Percentiles rank a stretch among this genome's conserved stretches.
Conservation (phyloP, 64 coral and sea anemone genomes). For the Montipora efflorescens region DNA sequence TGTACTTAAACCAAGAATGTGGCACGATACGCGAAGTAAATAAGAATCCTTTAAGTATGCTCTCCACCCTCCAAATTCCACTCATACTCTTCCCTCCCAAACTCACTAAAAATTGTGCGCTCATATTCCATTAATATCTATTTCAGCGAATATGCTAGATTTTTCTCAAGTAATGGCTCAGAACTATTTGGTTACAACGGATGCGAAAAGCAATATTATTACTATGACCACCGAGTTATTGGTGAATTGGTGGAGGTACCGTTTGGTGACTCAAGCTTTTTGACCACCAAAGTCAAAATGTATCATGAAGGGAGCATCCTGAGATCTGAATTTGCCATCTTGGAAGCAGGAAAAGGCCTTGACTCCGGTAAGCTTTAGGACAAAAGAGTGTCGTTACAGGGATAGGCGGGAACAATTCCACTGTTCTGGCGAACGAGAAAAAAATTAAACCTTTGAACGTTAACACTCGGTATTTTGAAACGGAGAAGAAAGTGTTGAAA, state of each 20-base stretch:
- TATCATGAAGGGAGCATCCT: not conserved
- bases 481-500: too few species aligned
- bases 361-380: not conserved
- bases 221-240: not conserved
- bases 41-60: too few species aligned
- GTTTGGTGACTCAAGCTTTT: not conserved
- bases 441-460: too few species aligned
- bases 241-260: not conserved
- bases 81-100: too few species aligned
- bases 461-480: too few species aligned
- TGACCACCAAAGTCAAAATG: not conserved
- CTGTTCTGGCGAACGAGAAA: too few species aligned
- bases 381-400: too few species aligned
- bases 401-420: too few species aligned
- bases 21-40: too few species aligned
- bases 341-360: not conserved
- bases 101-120: too few species aligned
- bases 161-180: not conserved
- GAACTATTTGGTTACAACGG: not conserved
- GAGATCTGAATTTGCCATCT: conserved; percentile 7
- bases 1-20: too few species aligned
- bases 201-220: not conserved
- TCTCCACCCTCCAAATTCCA: too few species aligned
- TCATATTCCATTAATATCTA: not conserved
- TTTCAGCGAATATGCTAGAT: not conserved